Conservation (phyloP, 2,888 invertebrate species). For the Meloe dianella region DNA sequence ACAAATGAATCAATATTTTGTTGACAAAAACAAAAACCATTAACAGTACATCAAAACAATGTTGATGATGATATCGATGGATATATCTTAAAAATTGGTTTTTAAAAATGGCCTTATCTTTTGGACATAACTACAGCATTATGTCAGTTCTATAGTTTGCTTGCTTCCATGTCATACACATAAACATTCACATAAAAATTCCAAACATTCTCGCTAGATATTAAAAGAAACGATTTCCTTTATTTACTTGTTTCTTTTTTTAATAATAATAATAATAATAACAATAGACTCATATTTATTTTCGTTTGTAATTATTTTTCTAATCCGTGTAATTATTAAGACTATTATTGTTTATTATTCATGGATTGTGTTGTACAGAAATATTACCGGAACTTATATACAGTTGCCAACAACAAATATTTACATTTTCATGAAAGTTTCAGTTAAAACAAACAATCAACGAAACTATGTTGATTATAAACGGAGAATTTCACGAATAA, state of each 20-base stretch:
- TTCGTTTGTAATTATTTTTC: not conserved
- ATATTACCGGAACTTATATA: not conserved
- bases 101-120: not conserved
- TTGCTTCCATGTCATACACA: conserved; percentile 2
- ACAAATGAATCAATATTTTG: not conserved
- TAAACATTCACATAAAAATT: not conserved
- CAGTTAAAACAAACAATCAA: conserved; percentile 6
- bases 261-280: too few species aligned
- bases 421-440: conserved; percentile 13
- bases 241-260: too few species aligned
- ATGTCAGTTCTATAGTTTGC: too few species aligned
- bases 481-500: not conserved
- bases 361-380: not conserved
- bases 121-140: not conserved
- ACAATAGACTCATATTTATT: too few species aligned
- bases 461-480: not conserved
- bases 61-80: not conserved
- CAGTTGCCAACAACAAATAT: conserved; percentile 13
- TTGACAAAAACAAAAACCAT: too few species aligned
- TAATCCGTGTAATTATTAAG: not conserved
- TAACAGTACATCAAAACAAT: too few species aligned
- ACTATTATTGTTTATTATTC: conserved; percentile 2
- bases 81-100: not conserved
- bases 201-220: not conserved
- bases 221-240: too few species aligned